Evolutionary conservation across 2,113 vertebrate genomes (phyloP).

Genomic region (Sturnus vulgaris): DNA sequence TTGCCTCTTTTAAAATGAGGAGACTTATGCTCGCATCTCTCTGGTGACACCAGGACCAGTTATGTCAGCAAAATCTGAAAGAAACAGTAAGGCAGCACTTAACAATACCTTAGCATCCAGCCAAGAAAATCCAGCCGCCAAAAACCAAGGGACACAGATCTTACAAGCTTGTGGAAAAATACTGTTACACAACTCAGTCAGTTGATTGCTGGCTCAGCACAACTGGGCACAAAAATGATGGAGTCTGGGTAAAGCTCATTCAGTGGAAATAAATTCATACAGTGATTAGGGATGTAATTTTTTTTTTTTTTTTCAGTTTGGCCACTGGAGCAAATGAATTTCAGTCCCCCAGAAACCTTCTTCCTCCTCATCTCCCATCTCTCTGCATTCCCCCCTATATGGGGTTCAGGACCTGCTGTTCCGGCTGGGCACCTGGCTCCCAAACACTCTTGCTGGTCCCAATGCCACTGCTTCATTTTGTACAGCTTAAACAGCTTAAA

Average conservation of each 20-base stretch:
- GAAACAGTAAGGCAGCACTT: background rate
- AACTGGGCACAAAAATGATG: background rate
- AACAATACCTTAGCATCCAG: background rate
- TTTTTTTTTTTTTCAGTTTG: background rate
- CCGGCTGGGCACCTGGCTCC: accelerated
- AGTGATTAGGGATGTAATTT: background rate
- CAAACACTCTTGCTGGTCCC: background rate
- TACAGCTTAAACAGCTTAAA: background rate
- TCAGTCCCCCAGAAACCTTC: background rate
- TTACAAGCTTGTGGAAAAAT: background rate
- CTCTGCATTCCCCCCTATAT: accelerated
- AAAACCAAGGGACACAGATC: background rate
- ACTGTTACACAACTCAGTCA: background rate
- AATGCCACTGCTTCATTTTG: background rate
- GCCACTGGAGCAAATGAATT: background rate
- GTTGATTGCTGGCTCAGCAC: background rate
- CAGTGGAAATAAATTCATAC: background rate
- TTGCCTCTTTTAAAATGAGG: background rate
- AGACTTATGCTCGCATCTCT: background rate
- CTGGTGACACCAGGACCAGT: background rate
- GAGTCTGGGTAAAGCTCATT: background rate
- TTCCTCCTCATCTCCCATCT: accelerated
- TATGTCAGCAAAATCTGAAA: slow-evolving; percentile 39
- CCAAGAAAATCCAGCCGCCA: background rate
- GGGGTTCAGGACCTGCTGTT: accelerated